Percentiles rank a stretch among this genome's conserved stretches.
phyloP scores from a whole-genome alignment of 1,140 invertebrate genomes.

The Probaryconus sp. region DNA sequence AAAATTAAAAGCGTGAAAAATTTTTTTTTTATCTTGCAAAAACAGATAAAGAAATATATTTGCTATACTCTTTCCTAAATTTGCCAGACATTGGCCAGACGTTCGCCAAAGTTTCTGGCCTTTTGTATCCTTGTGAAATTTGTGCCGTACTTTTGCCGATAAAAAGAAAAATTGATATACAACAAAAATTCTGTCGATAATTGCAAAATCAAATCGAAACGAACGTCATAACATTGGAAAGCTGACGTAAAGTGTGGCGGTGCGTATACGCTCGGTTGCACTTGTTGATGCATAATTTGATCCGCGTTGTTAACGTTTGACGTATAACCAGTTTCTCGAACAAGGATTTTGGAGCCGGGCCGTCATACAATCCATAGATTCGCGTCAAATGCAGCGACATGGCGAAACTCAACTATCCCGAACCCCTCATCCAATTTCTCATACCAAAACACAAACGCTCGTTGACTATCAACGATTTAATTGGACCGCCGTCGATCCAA shows the following conservation, averaged over 20 bases:
- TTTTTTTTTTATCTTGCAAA: too few species aligned
- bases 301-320: conserved; percentile 32
- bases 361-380: conserved; percentile 28
- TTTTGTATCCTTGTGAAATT: too few species aligned
- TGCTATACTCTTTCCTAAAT: too few species aligned
- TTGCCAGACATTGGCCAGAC: too few species aligned
- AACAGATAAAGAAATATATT: too few species aligned
- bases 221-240: conserved; percentile 10
- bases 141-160: neutral
- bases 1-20: too few species aligned
- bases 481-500: conserved; percentile 41
- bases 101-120: too few species aligned
- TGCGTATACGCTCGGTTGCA: conserved; percentile 4
- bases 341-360: conserved; percentile 11
- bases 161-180: neutral
- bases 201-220: too few species aligned
- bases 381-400: conserved; percentile 38
- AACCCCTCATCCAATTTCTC: too few species aligned
- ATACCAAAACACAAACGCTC: conserved; percentile 19
- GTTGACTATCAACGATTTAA: conserved; percentile 38
- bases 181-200: too few species aligned
- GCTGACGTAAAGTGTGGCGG: conserved; percentile 13
- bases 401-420: conserved; percentile 13
- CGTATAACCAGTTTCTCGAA: conserved; percentile 23
- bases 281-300: conserved; percentile 54